Evolutionary conservation across 2,113 vertebrate species (phyloP), one percentile per base, ranked within the genome.

Genomic region (Monarcha castaneiventris): DNA sequence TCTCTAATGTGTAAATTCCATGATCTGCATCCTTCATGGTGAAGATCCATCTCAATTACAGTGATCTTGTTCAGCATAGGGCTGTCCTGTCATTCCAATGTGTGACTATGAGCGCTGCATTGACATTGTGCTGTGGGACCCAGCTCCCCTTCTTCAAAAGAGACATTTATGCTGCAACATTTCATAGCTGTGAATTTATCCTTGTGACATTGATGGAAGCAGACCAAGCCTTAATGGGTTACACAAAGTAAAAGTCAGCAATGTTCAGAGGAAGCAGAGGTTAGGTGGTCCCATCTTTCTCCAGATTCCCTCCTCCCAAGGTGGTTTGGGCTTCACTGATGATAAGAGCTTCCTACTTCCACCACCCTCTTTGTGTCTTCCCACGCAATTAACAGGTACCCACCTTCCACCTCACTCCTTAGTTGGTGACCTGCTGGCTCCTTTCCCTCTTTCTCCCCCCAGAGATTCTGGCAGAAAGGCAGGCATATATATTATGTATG

Each of bases 1-100:
- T 61, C 29, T 55, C 21, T 32, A 13, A 39, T 0, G 0, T 54
- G 19, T 30, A 43, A 22, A n/a, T 88, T 26, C 22, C 2, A 0
- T 39, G 44, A 39, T 32, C 67, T 76, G 8, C 33, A 56, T n/a
- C 21, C 20, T 51, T 51, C 27, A 14, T 23, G 41, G 41, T 44
- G n/a, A 62, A 87, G 49, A 68, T 18, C 15, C 8, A 51, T 18
- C 52, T 46, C 52, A 83, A 6, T 71, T 27, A 13, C 25, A 55
- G 19, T 0, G 6, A 18, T 64, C 93, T 78, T 2, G 0, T 30
- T n/a, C 3, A 15, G 41, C 16, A 16, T 2, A 20, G 27, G 43
- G 21, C 54, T 48, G 33, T 56, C 7, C 22, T 76, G 49, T 82
- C 32, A 13, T 79, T 85, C 37, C 27, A 61, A 0, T 13, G 11